Base-by-base conservation (phyloP, 2,888 invertebrate genomes). In the Clusia tigrina region DNA sequence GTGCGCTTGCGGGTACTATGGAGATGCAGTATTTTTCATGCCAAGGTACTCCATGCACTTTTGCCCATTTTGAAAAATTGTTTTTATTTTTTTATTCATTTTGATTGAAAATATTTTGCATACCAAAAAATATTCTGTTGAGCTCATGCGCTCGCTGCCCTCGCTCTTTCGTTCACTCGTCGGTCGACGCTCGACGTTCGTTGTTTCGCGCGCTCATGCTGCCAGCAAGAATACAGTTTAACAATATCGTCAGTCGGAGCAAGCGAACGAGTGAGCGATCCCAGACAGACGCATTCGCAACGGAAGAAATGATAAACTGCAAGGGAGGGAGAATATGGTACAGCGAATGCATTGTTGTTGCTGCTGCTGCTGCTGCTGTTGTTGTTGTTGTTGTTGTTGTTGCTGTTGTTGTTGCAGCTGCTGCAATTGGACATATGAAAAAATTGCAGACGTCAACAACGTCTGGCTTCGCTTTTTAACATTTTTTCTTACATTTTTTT, bases 21-120 rank as follows among this genome's bases (percentile, higher is more conserved):
- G n/a, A n/a, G n/a, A n/a, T n/a, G n/a, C n/a, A n/a, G n/a, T n/a
- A n/a, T n/a, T n/a, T n/a, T n/a, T n/a, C n/a, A 32, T 32, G 32
- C 37, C 15, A 20, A 18, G 38, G 46, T 9, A 23, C 74, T 71
- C 73, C 71, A 76, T 74, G 74, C 74, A 71, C 38, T 76, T 73
- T 63, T 48, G 24, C 32, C 54, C n/a, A 10, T 60, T 54, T 20
- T 53, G 18, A n/a, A n/a, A n/a, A n/a, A n/a, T 26, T 51, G 24
- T 25, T 26, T 15, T 60, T 52, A 5, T 52, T 59, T 15, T 51
- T 22, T 59, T 59, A 2, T 52, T 46, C 10, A 51, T 58, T 58
- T 51, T 32, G 20, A 57, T 57, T 46, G 58, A 48, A 54, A 48
- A 63, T 58, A 48, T 63, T 63, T 58, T 62, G 54, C 62, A 62